phyloP scores from a whole-genome alignment of 1,140 invertebrate genomes.

The Nomia melanderi region DNA sequence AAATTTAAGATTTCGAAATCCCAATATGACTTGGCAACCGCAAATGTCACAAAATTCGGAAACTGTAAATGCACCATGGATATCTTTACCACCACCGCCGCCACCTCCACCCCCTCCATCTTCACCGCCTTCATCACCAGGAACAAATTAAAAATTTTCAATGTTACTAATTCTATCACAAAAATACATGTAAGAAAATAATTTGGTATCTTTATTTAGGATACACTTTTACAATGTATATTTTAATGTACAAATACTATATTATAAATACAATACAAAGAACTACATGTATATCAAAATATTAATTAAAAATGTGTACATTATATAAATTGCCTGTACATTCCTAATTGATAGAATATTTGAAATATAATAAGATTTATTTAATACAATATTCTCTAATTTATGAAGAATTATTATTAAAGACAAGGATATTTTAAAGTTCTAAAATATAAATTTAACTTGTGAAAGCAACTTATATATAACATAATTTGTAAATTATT shows the following conservation, averaged over 20 bases:
- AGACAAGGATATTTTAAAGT: not conserved
- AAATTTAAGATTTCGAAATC: slow-evolving; percentile 22
- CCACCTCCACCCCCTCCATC: slow-evolving; percentile 55
- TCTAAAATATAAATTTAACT: not conserved
- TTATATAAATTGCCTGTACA: slow-evolving; percentile 24
- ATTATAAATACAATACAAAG: not conserved
- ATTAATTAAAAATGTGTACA: not conserved
- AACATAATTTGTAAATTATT: slow-evolving; percentile 3
- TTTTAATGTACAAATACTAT: slow-evolving; percentile 15
- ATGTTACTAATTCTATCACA: not conserved
- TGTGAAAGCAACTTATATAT: not conserved
- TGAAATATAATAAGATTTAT: slow-evolving; percentile 20
- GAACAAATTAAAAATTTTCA: slow-evolving; percentile 1
- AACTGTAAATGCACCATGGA: slow-evolving; percentile 24
- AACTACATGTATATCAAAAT: slow-evolving; percentile 20
- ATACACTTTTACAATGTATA: not conserved
- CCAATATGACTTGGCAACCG: slow-evolving; percentile 45
- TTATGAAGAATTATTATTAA: too few species aligned
- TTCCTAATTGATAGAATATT: slow-evolving; percentile 18
- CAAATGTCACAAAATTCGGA: slow-evolving; percentile 20
- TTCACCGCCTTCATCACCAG: slow-evolving; percentile 36
- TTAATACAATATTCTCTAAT: not conserved
- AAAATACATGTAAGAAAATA: not conserved
- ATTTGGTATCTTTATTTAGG: not conserved
- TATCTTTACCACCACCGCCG: slow-evolving; percentile 52